These are phyloP conservation scores for Lasioglossum oenotherae DNA, from an alignment of 2,888 invertebrate genomes.

Conservation along the genomic window DNA sequence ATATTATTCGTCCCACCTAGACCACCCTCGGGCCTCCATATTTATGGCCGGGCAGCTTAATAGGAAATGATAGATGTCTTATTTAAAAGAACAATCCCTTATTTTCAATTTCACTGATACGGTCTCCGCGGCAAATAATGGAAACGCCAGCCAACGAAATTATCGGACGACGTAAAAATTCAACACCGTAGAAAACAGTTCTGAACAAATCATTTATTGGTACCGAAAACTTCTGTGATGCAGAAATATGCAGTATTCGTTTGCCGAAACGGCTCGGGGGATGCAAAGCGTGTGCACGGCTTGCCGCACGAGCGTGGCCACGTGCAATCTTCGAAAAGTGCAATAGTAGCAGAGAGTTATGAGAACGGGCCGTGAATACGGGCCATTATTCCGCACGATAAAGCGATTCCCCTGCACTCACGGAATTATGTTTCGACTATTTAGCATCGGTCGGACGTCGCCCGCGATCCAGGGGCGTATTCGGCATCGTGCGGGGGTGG, in stretches of 20 bases:
- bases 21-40: conserved; percentile 72
- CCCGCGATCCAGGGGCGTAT: conserved; percentile 18
- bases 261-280: not conserved
- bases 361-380: conserved; percentile 78
- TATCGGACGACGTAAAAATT: not conserved
- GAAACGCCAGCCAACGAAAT: not conserved
- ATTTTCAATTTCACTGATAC: not conserved
- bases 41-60: conserved; percentile 69
- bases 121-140: not conserved
- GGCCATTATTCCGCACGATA: conserved; percentile 83
- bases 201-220: not conserved
- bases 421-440: conserved; percentile 79
- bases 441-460: conserved; percentile 77
- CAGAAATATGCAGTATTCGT: not conserved
- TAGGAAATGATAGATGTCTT: conserved; percentile 54
- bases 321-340: conserved; percentile 78
- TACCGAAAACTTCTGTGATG: not conserved
- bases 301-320: conserved; percentile 43
- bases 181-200: not conserved
- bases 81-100: conserved; percentile 7
- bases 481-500: not conserved
- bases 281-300: not conserved
- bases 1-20: conserved; percentile 81
- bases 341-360: conserved; percentile 76
- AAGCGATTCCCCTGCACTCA: conserved; percentile 81